These are phyloP conservation scores for Drosophila nigritarsus DNA, from an alignment of 2,888 invertebrate genomes.

Conservation along the genomic window DNA sequence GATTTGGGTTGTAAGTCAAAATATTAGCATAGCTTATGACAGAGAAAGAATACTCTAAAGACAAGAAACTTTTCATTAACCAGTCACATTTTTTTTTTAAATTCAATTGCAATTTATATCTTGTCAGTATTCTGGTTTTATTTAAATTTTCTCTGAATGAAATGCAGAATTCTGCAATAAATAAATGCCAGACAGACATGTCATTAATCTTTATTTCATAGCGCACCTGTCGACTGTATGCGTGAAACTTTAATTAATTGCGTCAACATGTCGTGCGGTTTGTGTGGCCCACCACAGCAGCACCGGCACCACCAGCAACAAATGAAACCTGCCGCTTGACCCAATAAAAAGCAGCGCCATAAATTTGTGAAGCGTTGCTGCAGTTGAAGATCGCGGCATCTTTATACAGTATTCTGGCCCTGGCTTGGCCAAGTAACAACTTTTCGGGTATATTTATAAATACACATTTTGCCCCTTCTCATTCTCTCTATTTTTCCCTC, in stretches of 20 bases:
- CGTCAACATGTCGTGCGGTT: conserved; percentile 50
- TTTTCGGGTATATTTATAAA: conserved; percentile 53
- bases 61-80: neutral
- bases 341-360: conserved; percentile 72
- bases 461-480: conserved; percentile 1
- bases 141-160: neutral
- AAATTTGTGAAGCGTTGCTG: conserved; percentile 56
- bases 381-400: conserved; percentile 48
- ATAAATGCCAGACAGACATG: conserved; percentile 3
- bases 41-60: neutral
- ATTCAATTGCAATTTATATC: neutral
- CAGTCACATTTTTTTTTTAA: neutral
- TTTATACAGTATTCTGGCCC: conserved; percentile 36
- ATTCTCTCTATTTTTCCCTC: neutral
- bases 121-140: neutral
- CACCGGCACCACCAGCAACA: conserved; percentile 24
- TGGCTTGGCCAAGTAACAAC: conserved; percentile 45
- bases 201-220: conserved; percentile 33
- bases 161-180: neutral
- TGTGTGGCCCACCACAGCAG: conserved; percentile 61
- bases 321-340: conserved; percentile 75
- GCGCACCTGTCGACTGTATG: conserved; percentile 45
- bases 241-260: conserved; percentile 64
- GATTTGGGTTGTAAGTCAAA: neutral
- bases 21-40: neutral